Evolutionary conservation across 2,797 vertebrate genomes (phyloP).

Genomic region (Enteromius fasciolatus): DNA sequence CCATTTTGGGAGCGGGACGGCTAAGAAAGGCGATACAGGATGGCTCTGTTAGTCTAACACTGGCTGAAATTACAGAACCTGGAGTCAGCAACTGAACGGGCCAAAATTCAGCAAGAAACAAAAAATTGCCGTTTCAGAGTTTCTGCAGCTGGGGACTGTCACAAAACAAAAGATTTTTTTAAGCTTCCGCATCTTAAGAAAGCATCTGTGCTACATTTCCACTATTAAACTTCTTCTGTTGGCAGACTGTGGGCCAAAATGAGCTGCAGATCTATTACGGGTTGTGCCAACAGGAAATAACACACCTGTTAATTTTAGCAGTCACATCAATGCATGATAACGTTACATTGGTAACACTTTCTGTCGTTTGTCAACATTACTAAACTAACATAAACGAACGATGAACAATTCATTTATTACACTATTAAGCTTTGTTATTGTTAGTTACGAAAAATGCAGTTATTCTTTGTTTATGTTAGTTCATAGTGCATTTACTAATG

Average conservation of each 20-base stretch:
- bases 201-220: not conserved
- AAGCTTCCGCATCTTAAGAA: slow-evolving; percentile 16
- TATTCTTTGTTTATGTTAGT: no score
- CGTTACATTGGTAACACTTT: not conserved
- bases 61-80: slow-evolving; percentile 53
- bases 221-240: not conserved
- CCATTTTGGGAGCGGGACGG: slow-evolving; percentile 24
- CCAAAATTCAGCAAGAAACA: slow-evolving; percentile 40
- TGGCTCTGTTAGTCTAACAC: slow-evolving; percentile 22
- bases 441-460: no score
- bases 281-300: not conserved
- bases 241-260: not conserved
- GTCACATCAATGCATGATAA: not conserved
- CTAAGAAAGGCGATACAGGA: slow-evolving; percentile 46
- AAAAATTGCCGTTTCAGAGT: slow-evolving; percentile 14
- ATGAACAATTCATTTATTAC: no score
- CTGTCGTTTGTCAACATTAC: no score
- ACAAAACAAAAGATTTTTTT: slow-evolving; percentile 1
- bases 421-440: no score
- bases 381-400: no score
- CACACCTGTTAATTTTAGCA: no score
- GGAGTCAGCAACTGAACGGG: slow-evolving; percentile 39
- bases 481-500: no score
- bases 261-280: not conserved
- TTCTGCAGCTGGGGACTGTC: slow-evolving; percentile 12